Evolutionary conservation across 1,140 invertebrate species (phyloP).

Genomic region (Hyles vespertilio): DNA sequence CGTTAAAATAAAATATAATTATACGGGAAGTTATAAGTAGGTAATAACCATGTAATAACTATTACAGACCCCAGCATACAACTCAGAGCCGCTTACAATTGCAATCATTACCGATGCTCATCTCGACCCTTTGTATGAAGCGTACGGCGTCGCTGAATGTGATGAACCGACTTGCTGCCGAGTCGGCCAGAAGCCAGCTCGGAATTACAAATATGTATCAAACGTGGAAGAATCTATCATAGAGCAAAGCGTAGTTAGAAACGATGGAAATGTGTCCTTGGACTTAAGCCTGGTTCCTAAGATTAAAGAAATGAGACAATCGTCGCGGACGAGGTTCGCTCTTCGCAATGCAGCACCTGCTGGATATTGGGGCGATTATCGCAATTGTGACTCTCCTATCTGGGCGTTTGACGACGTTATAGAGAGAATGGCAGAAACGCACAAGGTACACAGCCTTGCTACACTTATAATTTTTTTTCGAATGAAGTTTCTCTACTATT

Average conservation of each 20-base stretch:
- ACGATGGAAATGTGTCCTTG: slow-evolving; percentile 30
- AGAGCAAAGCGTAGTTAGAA: slow-evolving; percentile 26
- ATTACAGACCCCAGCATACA: slow-evolving; percentile 13
- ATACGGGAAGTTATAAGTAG: too few species aligned
- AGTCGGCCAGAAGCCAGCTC: slow-evolving; percentile 61
- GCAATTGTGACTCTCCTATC: slow-evolving; percentile 84
- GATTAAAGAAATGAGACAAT: slow-evolving; percentile 28
- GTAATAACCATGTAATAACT: not conserved
- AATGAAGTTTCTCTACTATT: too few species aligned
- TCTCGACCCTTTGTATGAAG: slow-evolving; percentile 84
- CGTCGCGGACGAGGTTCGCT: slow-evolving; percentile 16
- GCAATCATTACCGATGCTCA: slow-evolving; percentile 90
- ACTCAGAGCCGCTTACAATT: slow-evolving; percentile 69
- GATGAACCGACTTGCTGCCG: slow-evolving; percentile 88
- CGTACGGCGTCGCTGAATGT: slow-evolving; percentile 82
- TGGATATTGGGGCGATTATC: slow-evolving; percentile 87
- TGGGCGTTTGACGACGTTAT: slow-evolving; percentile 80
- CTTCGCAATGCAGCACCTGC: slow-evolving; percentile 69
- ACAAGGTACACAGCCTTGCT: slow-evolving; percentile 64
- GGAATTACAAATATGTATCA: slow-evolving; percentile 16
- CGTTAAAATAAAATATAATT: too few species aligned
- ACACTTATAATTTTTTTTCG: too few species aligned
- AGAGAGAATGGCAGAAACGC: slow-evolving; percentile 71
- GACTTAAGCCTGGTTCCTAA: slow-evolving; percentile 40
- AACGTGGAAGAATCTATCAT: slow-evolving; percentile 32